These are phyloP conservation scores for Phenganax subtilis DNA, from an alignment of 92 coral and sea anemone species.

Conservation along the genomic window DNA sequence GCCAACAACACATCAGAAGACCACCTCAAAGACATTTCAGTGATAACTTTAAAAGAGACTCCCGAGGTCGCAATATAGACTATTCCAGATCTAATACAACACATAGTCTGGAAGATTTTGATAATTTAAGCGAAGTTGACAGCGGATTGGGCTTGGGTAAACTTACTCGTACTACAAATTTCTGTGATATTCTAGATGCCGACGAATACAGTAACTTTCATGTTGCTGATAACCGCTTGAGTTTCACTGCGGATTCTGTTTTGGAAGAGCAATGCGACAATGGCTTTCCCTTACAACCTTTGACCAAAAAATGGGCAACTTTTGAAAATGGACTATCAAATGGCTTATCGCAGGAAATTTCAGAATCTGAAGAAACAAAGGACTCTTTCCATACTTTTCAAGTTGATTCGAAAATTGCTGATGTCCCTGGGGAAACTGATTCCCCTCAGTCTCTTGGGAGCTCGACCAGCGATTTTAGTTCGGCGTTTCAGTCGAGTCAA, in stretches of 20 bases:
- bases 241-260: slow-evolving; percentile 41
- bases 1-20: slow-evolving; percentile 48
- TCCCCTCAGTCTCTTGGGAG: slow-evolving; percentile 43
- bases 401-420: slow-evolving; percentile 45
- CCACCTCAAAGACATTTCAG: slow-evolving; percentile 84
- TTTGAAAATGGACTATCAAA: slow-evolving; percentile 13
- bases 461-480: slow-evolving; percentile 41
- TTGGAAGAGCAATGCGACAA: background rate
- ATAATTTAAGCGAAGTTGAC: slow-evolving; percentile 65
- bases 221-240: slow-evolving; percentile 43
- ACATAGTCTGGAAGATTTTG: slow-evolving; percentile 68
- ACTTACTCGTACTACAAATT: slow-evolving; percentile 80
- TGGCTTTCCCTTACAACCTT: slow-evolving; percentile 16
- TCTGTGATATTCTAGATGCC: slow-evolving; percentile 75
- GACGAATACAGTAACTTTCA: slow-evolving; percentile 75
- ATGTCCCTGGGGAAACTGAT: slow-evolving; percentile 3
- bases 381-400: slow-evolving; percentile 55
- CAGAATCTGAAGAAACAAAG: background rate
- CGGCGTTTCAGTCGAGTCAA: slow-evolving; percentile 35
- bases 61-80: slow-evolving; percentile 47
- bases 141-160: slow-evolving; percentile 64
- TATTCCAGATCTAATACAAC: slow-evolving; percentile 46
- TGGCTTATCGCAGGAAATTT: background rate
- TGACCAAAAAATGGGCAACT: slow-evolving; percentile 30
- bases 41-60: slow-evolving; percentile 76